Percentiles rank a stretch among this genome's conserved stretches.
These are phyloP conservation scores for Leptocoma aspasia DNA, from an alignment of 2,113 vertebrate genomes.

Conservation along the genomic window DNA sequence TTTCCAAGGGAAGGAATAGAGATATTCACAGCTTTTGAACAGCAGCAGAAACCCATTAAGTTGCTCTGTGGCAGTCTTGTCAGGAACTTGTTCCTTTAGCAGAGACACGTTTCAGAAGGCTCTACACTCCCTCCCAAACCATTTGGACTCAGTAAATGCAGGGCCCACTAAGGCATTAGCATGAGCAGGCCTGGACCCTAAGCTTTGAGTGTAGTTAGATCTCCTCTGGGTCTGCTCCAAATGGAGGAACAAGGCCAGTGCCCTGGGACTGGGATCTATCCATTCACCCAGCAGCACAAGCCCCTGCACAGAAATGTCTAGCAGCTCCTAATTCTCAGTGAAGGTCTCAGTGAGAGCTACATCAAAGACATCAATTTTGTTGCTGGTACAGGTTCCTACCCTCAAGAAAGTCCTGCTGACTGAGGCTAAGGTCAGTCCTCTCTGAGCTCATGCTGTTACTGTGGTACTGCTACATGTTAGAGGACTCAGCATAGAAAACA, in stretches of 20 bases:
- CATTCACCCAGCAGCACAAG: not conserved
- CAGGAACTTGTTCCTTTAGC: not conserved
- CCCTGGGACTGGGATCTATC: not conserved
- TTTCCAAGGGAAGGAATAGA: constrained; percentile 26
- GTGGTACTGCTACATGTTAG: not conserved
- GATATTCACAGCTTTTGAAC: constrained; percentile 31
- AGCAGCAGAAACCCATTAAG: constrained; percentile 31
- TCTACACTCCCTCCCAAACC: not conserved
- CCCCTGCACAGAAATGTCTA: not conserved
- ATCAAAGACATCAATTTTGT: not conserved
- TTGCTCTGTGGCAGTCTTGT: constrained; percentile 7
- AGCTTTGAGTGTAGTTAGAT: not conserved
- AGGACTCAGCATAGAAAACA: not conserved
- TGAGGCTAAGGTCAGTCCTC: not conserved
- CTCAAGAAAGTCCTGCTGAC: not conserved
- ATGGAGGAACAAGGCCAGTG: not conserved
- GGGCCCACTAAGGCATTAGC: not conserved
- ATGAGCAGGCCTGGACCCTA: not conserved
- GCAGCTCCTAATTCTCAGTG: not conserved
- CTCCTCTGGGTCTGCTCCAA: not conserved
- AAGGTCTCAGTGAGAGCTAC: not conserved
- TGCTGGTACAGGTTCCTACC: not conserved
- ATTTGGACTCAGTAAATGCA: not conserved
- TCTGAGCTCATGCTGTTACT: not conserved
- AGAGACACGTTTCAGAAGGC: not conserved